Percentiles rank a stretch among this genome's conserved stretches.
phyloP scores from a whole-genome alignment of 1,140 invertebrate species.

The Hyphantria cunea region DNA sequence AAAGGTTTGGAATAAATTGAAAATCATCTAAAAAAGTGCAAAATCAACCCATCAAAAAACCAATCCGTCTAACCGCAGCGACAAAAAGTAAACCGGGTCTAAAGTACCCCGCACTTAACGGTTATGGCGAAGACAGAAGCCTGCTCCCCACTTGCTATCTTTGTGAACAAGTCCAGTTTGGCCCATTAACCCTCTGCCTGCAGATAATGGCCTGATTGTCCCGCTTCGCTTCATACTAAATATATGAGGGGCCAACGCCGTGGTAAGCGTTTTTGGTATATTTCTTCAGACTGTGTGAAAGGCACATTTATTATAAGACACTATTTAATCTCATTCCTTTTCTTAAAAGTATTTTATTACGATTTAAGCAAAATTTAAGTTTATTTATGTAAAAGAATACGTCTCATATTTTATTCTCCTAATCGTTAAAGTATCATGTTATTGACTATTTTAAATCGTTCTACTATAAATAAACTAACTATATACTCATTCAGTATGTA shows the following conservation, averaged over 20 bases:
- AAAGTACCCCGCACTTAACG: slow-evolving; percentile 20
- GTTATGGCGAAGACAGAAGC: slow-evolving; percentile 26
- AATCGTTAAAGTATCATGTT: too few species aligned
- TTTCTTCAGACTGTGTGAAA: slow-evolving; percentile 7
- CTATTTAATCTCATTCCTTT: too few species aligned
- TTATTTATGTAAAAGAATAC: too few species aligned
- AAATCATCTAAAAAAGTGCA: neutral
- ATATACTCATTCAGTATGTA: too few species aligned
- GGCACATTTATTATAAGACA: too few species aligned
- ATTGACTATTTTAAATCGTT: too few species aligned
- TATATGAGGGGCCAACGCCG: slow-evolving; percentile 16
- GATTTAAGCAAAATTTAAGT: too few species aligned
- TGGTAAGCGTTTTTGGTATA: slow-evolving; percentile 10
- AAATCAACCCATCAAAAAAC: neutral
- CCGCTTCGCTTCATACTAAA: slow-evolving; percentile 24
- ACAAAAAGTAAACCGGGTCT: slow-evolving; percentile 19
- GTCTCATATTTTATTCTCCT: too few species aligned
- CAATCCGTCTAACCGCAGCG: slow-evolving; percentile 5
- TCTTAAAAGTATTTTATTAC: too few species aligned
- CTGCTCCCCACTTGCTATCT: slow-evolving; percentile 23
- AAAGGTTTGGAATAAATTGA: too few species aligned
- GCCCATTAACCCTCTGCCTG: slow-evolving; percentile 40
- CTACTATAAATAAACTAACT: too few species aligned
- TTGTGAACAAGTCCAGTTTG: slow-evolving; percentile 31
- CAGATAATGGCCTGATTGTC: slow-evolving; percentile 36